Conservation (phyloP, 2,888 invertebrate genomes). For the Spodoptera littoralis region DNA sequence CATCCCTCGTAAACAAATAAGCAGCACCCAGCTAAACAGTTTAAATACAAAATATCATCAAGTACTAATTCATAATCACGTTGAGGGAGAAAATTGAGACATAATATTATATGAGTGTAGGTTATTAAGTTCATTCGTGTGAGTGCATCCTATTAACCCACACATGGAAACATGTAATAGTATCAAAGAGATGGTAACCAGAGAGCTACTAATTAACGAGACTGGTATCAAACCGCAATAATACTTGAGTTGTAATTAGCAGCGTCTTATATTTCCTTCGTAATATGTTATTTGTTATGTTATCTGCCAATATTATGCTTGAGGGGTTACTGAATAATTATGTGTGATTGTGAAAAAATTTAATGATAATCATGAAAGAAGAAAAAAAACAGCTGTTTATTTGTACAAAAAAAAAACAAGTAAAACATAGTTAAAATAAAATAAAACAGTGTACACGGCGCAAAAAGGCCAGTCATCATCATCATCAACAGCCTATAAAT, state of each 20-base stretch:
- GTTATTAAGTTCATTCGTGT: slow-evolving; percentile 26
- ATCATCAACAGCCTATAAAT: too few species aligned
- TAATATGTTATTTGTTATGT: slow-evolving; percentile 25
- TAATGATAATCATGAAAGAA: too few species aligned
- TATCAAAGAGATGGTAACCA: slow-evolving; percentile 51
- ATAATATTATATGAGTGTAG: slow-evolving; percentile 1
- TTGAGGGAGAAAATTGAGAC: slow-evolving; percentile 4
- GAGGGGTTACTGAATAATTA: slow-evolving; percentile 15
- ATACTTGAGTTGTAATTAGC: slow-evolving; percentile 55
- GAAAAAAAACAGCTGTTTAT: too few species aligned
- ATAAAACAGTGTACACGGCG: too few species aligned
- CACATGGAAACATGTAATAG: slow-evolving; percentile 22
- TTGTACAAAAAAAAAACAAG: too few species aligned
- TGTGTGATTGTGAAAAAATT: slow-evolving; percentile 13
- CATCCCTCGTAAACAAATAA: too few species aligned
- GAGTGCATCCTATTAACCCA: slow-evolving; percentile 16
- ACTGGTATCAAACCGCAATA: slow-evolving; percentile 49
- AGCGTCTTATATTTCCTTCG: slow-evolving; percentile 42
- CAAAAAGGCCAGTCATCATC: too few species aligned
- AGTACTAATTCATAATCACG: slow-evolving; percentile 8
- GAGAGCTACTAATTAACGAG: slow-evolving; percentile 50
- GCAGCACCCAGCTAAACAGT: not conserved
- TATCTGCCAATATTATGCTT: slow-evolving; percentile 11
- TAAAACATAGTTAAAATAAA: too few species aligned
- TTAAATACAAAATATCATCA: slow-evolving; percentile 8